Percentiles rank a stretch among this genome's conserved stretches.
These are phyloP conservation scores for Scomber japonicus DNA, from an alignment of 2,113 vertebrate species.

Conservation along the genomic window DNA sequence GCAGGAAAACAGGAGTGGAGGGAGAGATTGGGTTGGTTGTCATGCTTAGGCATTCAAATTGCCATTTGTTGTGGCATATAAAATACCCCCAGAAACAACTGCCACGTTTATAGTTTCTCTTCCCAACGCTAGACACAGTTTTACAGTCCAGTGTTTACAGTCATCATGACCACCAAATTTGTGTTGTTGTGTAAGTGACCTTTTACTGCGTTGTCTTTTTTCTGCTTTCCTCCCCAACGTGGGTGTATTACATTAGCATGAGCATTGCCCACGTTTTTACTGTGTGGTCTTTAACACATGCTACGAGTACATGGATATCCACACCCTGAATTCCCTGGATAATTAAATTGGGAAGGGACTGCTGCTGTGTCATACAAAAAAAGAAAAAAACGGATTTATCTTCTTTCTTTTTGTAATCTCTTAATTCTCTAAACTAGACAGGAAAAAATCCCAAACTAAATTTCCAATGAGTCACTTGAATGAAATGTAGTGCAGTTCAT, in stretches of 20 bases:
- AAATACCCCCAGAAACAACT: slow-evolving; percentile 69
- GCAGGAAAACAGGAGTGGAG: slow-evolving; percentile 37
- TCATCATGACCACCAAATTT: slow-evolving; percentile 63
- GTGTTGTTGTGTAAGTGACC: slow-evolving; percentile 62
- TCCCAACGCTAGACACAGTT: slow-evolving; percentile 50
- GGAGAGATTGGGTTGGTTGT: slow-evolving; percentile 51
- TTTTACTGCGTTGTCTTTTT: slow-evolving; percentile 43
- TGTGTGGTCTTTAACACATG: slow-evolving; percentile 39
- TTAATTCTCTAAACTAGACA: slow-evolving; percentile 50
- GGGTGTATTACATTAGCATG: slow-evolving; percentile 44
- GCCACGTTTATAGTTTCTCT: slow-evolving; percentile 68
- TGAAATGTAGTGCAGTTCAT: slow-evolving; percentile 59
- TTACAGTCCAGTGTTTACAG: slow-evolving; percentile 62
- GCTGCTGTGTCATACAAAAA: slow-evolving; percentile 35
- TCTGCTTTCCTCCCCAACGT: not conserved
- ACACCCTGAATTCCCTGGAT: slow-evolving; percentile 36
- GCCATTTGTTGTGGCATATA: slow-evolving; percentile 69
- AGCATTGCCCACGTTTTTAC: slow-evolving; percentile 52
- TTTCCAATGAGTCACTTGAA: slow-evolving; percentile 62
- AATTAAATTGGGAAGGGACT: slow-evolving; percentile 24
- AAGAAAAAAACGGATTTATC: slow-evolving; percentile 39
- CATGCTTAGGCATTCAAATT: slow-evolving; percentile 66
- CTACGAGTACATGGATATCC: slow-evolving; percentile 30
- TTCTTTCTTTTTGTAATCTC: slow-evolving; percentile 39
- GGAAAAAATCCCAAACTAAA: slow-evolving; percentile 20